A percentile compares a stretch with the other conserved stretches of the same genome.
Conservation (phyloP, 2,113 vertebrate species). For the Erythrocercus mccallii region DNA sequence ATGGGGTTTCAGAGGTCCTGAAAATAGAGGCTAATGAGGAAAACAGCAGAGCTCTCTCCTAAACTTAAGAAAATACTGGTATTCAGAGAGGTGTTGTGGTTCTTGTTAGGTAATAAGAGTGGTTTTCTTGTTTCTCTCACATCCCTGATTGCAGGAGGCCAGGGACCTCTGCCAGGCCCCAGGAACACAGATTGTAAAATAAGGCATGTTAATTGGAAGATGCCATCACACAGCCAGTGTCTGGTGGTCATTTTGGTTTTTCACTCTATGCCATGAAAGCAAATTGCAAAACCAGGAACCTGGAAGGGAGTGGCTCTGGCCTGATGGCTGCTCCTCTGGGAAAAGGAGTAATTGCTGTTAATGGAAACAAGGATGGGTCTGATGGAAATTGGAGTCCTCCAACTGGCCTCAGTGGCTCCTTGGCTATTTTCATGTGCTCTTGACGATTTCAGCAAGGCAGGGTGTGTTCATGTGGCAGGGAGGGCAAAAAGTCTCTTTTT, state of each 20-base stretch:
- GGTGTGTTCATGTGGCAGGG: not conserved
- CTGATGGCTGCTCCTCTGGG: not conserved
- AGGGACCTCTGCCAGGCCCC: not conserved
- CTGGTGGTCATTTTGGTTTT: not conserved
- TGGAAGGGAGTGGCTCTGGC: fast-evolving
- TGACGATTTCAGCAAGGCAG: not conserved
- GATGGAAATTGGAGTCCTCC: not conserved
- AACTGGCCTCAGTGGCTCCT: not conserved
- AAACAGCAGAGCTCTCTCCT: not conserved
- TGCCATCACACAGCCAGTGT: fast-evolving
- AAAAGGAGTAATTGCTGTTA: not conserved
- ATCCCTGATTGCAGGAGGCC: not conserved
- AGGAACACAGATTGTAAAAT: not conserved
- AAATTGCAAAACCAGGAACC: not conserved
- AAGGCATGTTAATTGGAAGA: not conserved
- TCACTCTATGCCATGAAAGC: not conserved
- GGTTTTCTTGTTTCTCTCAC: not conserved
- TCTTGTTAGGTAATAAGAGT: not conserved
- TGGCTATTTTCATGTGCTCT: not conserved
- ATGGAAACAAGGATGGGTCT: not conserved
- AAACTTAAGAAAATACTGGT: not conserved
- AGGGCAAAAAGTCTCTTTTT: not conserved
- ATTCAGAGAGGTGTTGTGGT: not conserved
- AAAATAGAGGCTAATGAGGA: not conserved
- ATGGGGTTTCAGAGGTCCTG: not conserved